These are phyloP conservation scores for Montifringilla adamsi DNA, from an alignment of 2,113 vertebrate species.

Conservation along the genomic window DNA sequence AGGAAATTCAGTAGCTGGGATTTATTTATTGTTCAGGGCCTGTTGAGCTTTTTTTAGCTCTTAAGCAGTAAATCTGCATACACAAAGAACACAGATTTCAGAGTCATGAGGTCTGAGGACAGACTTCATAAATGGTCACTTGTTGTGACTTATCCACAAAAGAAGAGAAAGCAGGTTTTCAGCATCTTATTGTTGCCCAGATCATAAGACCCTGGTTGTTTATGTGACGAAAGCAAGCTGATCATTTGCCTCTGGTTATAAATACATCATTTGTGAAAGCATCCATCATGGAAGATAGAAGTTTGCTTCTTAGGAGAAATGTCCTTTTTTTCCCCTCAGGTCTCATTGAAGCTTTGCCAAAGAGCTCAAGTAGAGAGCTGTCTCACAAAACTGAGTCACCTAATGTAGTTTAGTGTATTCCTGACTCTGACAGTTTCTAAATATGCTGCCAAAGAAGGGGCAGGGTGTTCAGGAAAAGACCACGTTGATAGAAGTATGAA, in stretches of 20 bases:
- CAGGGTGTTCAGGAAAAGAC: neutral
- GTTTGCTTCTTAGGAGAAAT: neutral
- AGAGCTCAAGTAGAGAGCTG: neutral
- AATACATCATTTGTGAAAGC: neutral
- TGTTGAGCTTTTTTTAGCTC: conserved; percentile 23
- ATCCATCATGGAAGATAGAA: neutral
- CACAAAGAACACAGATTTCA: neutral
- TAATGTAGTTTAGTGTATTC: neutral
- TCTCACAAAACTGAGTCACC: conserved; percentile 6
- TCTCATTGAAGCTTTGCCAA: conserved; percentile 18
- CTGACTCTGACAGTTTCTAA: conserved; percentile 3
- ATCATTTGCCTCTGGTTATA: neutral
- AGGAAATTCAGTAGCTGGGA: neutral
- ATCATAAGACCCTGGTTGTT: neutral
- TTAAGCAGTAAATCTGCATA: conserved; percentile 20
- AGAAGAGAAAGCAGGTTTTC: neutral
- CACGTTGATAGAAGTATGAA: neutral
- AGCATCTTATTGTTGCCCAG: neutral
- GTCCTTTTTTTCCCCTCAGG: neutral
- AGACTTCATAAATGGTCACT: neutral
- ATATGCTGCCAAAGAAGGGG: neutral
- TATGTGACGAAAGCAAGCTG: neutral
- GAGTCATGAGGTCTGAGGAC: neutral
- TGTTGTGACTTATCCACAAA: neutral
- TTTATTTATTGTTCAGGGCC: conserved; percentile 34